Conservation (phyloP, 2,888 invertebrate genomes). For the Toxonevra muliebris region DNA sequence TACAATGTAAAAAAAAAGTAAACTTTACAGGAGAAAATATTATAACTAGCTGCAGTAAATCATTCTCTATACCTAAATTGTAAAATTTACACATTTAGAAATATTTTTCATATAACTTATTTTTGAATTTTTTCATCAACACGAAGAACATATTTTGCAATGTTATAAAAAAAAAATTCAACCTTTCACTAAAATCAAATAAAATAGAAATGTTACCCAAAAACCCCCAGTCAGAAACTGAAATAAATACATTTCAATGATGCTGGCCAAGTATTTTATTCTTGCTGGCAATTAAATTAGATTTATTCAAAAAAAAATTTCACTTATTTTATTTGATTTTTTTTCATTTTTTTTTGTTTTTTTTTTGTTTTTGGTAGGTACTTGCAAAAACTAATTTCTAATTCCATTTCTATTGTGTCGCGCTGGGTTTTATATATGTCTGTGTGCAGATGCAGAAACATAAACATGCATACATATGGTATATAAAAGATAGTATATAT, state of each 20-base stretch:
- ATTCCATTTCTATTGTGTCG: constrained; percentile 22
- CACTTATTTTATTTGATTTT: constrained; percentile 18
- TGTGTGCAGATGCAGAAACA: constrained; percentile 14
- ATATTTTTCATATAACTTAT: background rate
- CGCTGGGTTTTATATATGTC: constrained; percentile 13
- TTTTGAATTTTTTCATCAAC: background rate
- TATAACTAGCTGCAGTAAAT: too few species aligned
- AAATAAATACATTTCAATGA: constrained; percentile 28
- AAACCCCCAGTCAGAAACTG: constrained; percentile 6
- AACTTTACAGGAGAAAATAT: too few species aligned
- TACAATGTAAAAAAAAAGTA: too few species aligned
- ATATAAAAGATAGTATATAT: background rate
- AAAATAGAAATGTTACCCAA: background rate
- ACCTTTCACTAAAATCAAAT: background rate
- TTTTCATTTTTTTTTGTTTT: constrained; percentile 22
- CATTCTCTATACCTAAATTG: too few species aligned
- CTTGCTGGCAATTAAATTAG: constrained; percentile 55
- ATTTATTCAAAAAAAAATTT: constrained; percentile 53
- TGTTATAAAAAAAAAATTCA: background rate
- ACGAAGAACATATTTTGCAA: background rate
- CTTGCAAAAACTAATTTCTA: background rate
- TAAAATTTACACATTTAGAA: background rate
- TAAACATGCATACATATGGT: too few species aligned
- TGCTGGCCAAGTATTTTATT: constrained; percentile 32
- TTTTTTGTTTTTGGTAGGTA: constrained; percentile 14